Evolutionary conservation across 2,113 vertebrate species (phyloP).

Genomic region (Pseudolaguvia tuberculata): DNA sequence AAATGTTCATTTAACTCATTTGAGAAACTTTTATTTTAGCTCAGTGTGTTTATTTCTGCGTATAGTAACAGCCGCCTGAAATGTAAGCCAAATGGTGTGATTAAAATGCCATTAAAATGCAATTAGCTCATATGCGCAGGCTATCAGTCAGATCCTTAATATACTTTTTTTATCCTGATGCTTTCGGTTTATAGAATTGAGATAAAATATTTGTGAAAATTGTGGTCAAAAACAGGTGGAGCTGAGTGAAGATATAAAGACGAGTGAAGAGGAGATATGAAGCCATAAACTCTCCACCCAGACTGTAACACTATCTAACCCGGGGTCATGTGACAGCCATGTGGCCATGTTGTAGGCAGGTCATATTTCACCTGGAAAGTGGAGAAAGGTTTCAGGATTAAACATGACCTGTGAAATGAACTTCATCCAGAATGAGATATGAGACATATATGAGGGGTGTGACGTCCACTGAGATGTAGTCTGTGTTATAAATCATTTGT

Average conservation of each 20-base stretch:
- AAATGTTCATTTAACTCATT: not conserved
- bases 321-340: slow-evolving; percentile 1
- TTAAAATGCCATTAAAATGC: slow-evolving; percentile 10
- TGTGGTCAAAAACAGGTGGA: not conserved
- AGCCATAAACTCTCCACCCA: not conserved
- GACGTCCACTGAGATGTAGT: not conserved
- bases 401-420: not conserved
- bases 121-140: not conserved
- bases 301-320: slow-evolving; percentile 30
- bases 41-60: not conserved
- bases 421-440: not conserved
- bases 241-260: not conserved
- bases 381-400: not conserved
- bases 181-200: not conserved
- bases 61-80: not conserved
- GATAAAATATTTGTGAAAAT: too few relatives aligned
- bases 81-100: not conserved
- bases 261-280: not conserved
- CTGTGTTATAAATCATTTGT: too few relatives aligned
- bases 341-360: not conserved
- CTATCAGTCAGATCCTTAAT: not conserved
- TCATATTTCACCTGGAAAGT: slow-evolving; percentile 22
- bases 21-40: not conserved
- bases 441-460: not conserved
- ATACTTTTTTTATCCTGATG: too few relatives aligned